These are phyloP conservation scores for Oncorhynchus masou DNA, from an alignment of 2,113 vertebrate genomes.

Conservation along the genomic window DNA sequence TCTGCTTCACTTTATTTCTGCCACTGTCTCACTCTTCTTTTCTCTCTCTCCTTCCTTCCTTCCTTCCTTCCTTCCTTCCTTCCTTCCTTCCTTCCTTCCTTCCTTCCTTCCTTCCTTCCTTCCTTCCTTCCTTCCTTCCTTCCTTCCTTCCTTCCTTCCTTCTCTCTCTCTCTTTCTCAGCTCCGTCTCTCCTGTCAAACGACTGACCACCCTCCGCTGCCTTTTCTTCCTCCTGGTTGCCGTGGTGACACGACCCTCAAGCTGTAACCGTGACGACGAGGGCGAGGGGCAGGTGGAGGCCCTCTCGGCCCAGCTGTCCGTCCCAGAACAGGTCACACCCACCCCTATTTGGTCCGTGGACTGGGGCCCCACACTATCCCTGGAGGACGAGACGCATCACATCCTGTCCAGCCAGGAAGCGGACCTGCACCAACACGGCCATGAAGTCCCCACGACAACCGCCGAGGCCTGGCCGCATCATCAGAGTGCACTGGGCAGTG, in stretches of 20 bases:
- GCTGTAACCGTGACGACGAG: slow-evolving; percentile 66
- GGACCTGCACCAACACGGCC: slow-evolving; percentile 47
- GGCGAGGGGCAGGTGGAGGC: slow-evolving; percentile 64
- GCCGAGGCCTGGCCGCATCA: slow-evolving; percentile 57
- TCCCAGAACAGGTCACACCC: slow-evolving; percentile 73
- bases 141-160: too few relatives aligned
- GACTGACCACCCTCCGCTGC: slow-evolving; percentile 62
- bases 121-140: too few relatives aligned
- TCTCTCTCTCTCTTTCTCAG: slow-evolving; percentile 29
- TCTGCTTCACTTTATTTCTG: too few relatives aligned
- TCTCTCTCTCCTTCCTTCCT: neutral
- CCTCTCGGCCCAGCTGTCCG: slow-evolving; percentile 64
- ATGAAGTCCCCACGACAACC: slow-evolving; percentile 40
- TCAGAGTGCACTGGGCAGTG: slow-evolving; percentile 30
- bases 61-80: neutral
- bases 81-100: too few relatives aligned
- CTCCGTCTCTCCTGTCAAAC: slow-evolving; percentile 76
- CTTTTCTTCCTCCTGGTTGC: slow-evolving; percentile 71
- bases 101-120: too few relatives aligned
- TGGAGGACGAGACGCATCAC: slow-evolving; percentile 78
- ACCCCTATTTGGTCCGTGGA: slow-evolving; percentile 77
- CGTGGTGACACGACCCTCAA: slow-evolving; percentile 59
- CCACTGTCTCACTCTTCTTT: neutral
- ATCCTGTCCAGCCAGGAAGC: slow-evolving; percentile 71
- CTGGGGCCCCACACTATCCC: slow-evolving; percentile 76